Percentiles rank a stretch among this genome's conserved stretches.
These are phyloP conservation scores for Champsocephalus esox DNA, from an alignment of 2,797 vertebrate genomes.

Conservation along the genomic window DNA sequence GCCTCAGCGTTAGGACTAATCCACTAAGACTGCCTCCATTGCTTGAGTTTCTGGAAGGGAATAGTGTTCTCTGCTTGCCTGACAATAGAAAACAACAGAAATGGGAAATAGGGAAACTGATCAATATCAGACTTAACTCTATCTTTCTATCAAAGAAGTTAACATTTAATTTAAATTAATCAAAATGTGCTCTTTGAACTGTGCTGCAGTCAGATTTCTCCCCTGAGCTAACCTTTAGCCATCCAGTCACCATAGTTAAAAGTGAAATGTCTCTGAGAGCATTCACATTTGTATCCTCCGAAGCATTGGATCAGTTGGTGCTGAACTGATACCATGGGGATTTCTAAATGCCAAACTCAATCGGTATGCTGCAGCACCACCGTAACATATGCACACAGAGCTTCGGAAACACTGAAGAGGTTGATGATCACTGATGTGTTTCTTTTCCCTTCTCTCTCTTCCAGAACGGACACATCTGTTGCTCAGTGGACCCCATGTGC, in stretches of 20 bases:
- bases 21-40: conserved; percentile 31
- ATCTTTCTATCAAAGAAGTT: neutral
- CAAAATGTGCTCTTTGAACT: neutral
- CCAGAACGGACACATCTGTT: conserved; percentile 97
- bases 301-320: conserved; percentile 49
- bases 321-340: conserved; percentile 49
- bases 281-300: conserved; percentile 53
- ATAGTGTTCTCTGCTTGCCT: conserved; percentile 32
- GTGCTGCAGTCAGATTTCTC: neutral
- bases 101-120: conserved; percentile 17
- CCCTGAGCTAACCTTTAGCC: neutral
- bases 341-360: conserved; percentile 67
- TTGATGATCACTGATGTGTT: conserved; percentile 37
- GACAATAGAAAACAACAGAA: conserved; percentile 31
- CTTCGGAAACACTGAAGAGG: conserved; percentile 35
- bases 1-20: conserved; percentile 54
- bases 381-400: conserved; percentile 44
- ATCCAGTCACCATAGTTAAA: conserved; percentile 15
- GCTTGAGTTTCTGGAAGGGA: conserved; percentile 30
- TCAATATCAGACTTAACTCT: conserved; percentile 32
- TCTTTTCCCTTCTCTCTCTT: conserved; percentile 45
- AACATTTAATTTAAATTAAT: conserved; percentile 9
- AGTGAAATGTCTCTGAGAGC: conserved; percentile 27
- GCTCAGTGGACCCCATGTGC: conserved; percentile 99
- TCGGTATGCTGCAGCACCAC: conserved; percentile 24